phyloP scores from a whole-genome alignment of 2,113 vertebrate species.

The Pachyramphus minor region DNA sequence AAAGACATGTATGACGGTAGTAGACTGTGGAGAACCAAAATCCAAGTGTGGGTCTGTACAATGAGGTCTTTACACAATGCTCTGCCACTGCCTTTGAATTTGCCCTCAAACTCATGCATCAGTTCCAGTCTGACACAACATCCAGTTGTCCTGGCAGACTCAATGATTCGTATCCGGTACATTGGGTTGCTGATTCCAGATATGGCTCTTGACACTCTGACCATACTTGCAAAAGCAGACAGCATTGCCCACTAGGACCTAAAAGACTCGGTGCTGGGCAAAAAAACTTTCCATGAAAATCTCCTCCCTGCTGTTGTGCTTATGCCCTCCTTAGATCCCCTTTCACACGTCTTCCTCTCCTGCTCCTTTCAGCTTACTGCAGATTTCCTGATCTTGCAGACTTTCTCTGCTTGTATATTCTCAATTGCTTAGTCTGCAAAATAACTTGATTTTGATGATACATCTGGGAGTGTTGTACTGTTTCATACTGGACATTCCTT shows the following conservation, averaged over 20 bases:
- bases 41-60: background rate
- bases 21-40: background rate
- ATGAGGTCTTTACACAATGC: background rate
- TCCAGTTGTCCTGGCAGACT: background rate
- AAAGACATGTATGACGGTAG: background rate
- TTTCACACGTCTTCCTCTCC: background rate
- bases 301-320: accelerated
- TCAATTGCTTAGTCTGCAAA: background rate
- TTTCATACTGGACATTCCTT: background rate
- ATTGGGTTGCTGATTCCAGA: background rate
- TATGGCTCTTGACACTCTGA: background rate
- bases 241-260: background rate
- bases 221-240: background rate
- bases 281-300: background rate
- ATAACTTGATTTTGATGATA: background rate
- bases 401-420: background rate
- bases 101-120: background rate
- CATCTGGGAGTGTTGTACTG: background rate
- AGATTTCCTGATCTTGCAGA: background rate
- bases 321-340: background rate
- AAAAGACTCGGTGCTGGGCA: background rate
- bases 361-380: background rate
- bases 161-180: background rate
- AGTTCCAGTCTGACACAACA: background rate
- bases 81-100: background rate